Evolutionary conservation across 1,140 invertebrate species (phyloP).

Genomic region (Archivesica marissinica): DNA sequence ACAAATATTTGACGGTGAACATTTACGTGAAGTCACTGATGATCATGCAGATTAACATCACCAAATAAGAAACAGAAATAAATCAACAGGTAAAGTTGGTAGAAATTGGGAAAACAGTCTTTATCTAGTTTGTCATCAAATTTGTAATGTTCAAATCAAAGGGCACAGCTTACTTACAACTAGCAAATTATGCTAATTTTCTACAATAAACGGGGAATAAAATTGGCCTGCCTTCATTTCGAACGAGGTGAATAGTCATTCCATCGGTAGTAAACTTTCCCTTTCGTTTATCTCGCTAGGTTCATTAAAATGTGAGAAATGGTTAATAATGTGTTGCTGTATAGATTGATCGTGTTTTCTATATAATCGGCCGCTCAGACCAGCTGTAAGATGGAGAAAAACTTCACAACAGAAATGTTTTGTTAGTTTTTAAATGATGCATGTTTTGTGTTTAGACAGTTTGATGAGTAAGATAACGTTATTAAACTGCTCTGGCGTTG

Average conservation of each 20-base stretch:
- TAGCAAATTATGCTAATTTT: conserved; percentile 63
- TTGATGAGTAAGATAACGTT: too few relatives aligned
- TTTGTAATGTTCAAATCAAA: conserved; percentile 60
- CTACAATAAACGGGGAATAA: conserved; percentile 53
- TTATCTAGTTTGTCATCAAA: conserved; percentile 60
- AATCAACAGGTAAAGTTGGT: conserved; percentile 56
- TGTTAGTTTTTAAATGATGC: not conserved
- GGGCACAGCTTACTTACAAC: conserved; percentile 36
- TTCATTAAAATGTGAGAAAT: conserved; percentile 46
- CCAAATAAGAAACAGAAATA: conserved; percentile 55
- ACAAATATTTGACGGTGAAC: conserved; percentile 27
- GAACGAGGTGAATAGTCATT: not conserved
- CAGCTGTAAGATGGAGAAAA: not conserved
- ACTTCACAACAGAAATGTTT: not conserved
- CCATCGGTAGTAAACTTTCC: conserved; percentile 28
- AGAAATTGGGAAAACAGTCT: conserved; percentile 33
- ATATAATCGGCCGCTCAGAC: too few relatives aligned
- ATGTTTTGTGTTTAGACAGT: not conserved
- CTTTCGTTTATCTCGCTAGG: conserved; percentile 12
- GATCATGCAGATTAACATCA: not conserved
- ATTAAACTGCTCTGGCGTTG: too few relatives aligned
- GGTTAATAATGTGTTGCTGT: not conserved
- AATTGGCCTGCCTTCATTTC: conserved; percentile 23
- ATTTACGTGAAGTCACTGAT: conserved; percentile 18
- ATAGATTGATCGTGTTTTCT: conserved; percentile 1